Evolutionary conservation across 2,113 vertebrate genomes (phyloP), one percentile per base, ranked within the genome.

Genomic region (Carlito syrichta): DNA sequence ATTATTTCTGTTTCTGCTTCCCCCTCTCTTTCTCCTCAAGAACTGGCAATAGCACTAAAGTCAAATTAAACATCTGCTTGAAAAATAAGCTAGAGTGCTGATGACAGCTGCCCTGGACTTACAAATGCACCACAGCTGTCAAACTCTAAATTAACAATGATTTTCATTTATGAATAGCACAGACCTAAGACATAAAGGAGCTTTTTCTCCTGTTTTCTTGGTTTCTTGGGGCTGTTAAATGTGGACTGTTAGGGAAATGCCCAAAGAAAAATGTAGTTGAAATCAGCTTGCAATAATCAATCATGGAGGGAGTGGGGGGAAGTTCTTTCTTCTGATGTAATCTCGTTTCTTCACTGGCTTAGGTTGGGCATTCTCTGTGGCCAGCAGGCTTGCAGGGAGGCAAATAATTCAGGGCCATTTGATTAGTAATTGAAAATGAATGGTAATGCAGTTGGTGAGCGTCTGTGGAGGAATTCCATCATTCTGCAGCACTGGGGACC

Each of bases 21-120:
- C 95, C 95, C 93, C 91, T 96, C 82, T 96, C 93, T 96, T 98
- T 97, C 87, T 91, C 95, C 93, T 98, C 68, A 98, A 97, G 98
- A 98, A 97, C 56, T 97, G 98, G 98, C 98, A 98, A 95, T 92
- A 95, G 84, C 94, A 96, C 89, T 95, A 88, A 98, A 99, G 97
- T 98, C 96, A 98, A 98, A 98, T 98, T 98, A 98, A 99, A 98
- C 98, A 99, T 98, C 98, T 99, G 98, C 98, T 98, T 98, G 94
- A 97, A 98, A 98, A 99, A 98, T 96, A 99, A 98, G 98, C 97
- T 84, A 35, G 96, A 97, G 94, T 93, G 91, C 96, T 95, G 82
- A 96, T 98, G 98, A 98, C 98, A 99, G 98, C 98, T 99, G 98
- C 95, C 97, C 96, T 95, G 0, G 14, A 98, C 98, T 94, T 96